Base-by-base conservation (phyloP, 2,113 vertebrate genomes). In the Pelecanus crispus region DNA sequence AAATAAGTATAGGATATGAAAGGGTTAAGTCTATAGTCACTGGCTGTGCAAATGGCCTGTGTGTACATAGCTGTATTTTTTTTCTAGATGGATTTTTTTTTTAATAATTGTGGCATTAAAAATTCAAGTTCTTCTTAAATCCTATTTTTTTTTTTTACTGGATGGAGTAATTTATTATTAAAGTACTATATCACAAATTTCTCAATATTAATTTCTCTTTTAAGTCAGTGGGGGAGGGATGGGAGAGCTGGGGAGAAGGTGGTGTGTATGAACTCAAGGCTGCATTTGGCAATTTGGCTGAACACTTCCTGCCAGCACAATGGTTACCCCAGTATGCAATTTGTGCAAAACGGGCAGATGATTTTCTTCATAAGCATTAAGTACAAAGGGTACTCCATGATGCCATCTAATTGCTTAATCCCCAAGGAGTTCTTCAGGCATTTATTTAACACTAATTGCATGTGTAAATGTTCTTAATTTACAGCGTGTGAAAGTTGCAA, bases 381-480 rank as follows among this genome's bases (percentile, higher is more conserved):
- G 72, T 87, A 96, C 94, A 96, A 97, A 97, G 93, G 72, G 67
- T 81, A 75, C 77, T 95, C 72, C 87, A 65, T 89, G 93, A 90
- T 97, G 92, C 86, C 88, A 52, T 94, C 92, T 95, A 97, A 97
- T 96, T 97, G 91, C 91, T 88, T 95, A 92, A 94, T 94, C 87
- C 67, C 74, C 56, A 72, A 91, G 83, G 90, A 92, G 91, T 88
- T 95, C 84, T 91, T 81, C 44, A 84, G 90, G 73, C 95, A 88
- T 96, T 97, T 97, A 94, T 97, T 96, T 95, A 95, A 89, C 61
- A 58, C 91, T 96, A 96, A 97, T 96, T 97, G 90, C 83, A 88
- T 95, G 92, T 94, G 94, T 95, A 97, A 97, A 93, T 86, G 92
- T 94, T 93, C 91, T 94, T 93, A 91, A 94, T 96, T 96, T 97